Evolutionary conservation across 2,113 vertebrate species (phyloP), one percentile per base, ranked within the genome.

Genomic region (Callipepla californica): DNA sequence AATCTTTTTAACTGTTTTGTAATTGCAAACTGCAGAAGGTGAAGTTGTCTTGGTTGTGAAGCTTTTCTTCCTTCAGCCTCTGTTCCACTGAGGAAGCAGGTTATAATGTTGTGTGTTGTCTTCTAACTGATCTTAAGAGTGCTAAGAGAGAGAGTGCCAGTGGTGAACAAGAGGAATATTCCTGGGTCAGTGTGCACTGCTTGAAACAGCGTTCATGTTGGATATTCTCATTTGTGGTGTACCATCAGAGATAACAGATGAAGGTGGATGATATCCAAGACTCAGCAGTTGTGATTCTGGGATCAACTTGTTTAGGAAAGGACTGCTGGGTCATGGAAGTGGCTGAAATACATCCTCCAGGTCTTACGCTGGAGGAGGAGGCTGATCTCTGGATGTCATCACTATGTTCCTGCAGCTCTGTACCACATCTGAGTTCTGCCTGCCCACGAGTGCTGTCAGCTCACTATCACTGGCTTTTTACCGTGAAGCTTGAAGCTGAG

Each of bases 361-460:
- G 9, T 55, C 80, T 72, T 67, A 68, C 51, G 80, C 58, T 50
- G 13, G 58, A 86, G 66, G 30, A 81, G 50, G 80, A 92, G 94
- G 40, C 89, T 94, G 91, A 95, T 92, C 63, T 93, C 84, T 89
- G 95, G 94, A 91, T 95, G 92, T 94, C 59, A 70, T 48, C 0
- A 0, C 42, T 78, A 70, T 1, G 2, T 74, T 93, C n/a, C 79
- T 88, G 50, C 80, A 82, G 51, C 81, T 80, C 70, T 87, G 53
- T 70, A 47, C 50, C 48, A 68, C 90, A 92, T 95, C 88, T 95
- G 90, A 80, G 66, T 79, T 81, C 61, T 93, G 88, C 90, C 88
- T 95, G 87, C 63, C 81, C 80, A 51, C 0, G 1, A 7, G 69
- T 87, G 62, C 90, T 89, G 81, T 89, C 93, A 89, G 44, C 70